These are phyloP conservation scores for Ophioderma brevispina DNA, from an alignment of 35 echinoderm and acorn worm genomes.

Conservation along the genomic window DNA sequence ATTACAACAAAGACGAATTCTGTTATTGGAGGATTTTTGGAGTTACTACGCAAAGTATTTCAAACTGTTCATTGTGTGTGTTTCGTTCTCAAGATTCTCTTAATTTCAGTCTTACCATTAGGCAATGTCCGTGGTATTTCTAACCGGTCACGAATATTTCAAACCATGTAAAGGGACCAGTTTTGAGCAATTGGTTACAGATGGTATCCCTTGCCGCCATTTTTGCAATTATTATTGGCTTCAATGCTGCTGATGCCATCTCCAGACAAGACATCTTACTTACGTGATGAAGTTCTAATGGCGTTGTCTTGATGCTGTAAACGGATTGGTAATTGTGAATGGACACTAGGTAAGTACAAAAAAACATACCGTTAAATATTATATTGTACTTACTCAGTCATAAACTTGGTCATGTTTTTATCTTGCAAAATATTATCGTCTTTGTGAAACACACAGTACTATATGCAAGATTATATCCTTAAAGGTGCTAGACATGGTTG, in stretches of 20 bases:
- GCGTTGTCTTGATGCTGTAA: no score
- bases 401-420: no score
- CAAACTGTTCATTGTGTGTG: constrained; percentile 33
- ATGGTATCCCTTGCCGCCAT: constrained; percentile 30
- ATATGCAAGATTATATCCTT: no score
- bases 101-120: constrained; percentile 8
- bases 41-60: constrained; percentile 37
- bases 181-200: constrained; percentile 47
- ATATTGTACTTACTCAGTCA: no score
- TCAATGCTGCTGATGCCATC: constrained; percentile 21
- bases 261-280: neutral
- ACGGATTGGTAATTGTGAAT: no score
- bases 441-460: no score
- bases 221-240: constrained; percentile 13
- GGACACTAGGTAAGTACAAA: no score
- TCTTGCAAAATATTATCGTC: no score
- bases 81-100: constrained; percentile 28
- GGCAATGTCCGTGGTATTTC: constrained; percentile 27
- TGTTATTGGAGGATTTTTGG: constrained; percentile 68
- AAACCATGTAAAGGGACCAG: constrained; percentile 38
- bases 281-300: no score
- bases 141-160: constrained; percentile 37
- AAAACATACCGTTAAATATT: no score
- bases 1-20: constrained; percentile 52
- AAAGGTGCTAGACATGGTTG: no score